These are phyloP conservation scores for Diachasma alloeum DNA, from an alignment of 1,140 invertebrate genomes.

Conservation along the genomic window DNA sequence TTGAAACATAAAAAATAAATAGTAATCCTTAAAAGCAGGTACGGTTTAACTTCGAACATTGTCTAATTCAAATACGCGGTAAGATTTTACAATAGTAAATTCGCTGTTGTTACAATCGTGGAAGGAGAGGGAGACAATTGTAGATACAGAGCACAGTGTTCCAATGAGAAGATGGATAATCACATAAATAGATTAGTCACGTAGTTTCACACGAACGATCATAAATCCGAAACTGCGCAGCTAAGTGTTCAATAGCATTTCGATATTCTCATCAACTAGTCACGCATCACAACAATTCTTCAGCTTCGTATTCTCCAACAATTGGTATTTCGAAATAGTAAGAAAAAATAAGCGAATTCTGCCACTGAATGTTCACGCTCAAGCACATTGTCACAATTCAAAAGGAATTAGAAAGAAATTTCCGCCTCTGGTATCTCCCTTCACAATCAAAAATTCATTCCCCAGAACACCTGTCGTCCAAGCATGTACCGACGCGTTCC, in stretches of 20 bases:
- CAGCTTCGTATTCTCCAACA: background rate
- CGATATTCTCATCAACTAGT: background rate
- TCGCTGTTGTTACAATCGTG: background rate
- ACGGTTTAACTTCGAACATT: constrained; percentile 52
- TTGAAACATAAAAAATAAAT: constrained; percentile 53
- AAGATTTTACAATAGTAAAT: background rate
- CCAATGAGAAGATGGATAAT: background rate
- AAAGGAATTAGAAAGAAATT: background rate
- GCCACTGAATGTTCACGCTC: background rate
- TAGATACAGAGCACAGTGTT: background rate
- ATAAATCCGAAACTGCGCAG: background rate
- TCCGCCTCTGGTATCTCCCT: background rate
- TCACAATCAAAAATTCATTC: too few species aligned
- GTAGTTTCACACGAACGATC: background rate
- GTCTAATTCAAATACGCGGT: background rate
- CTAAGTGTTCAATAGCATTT: background rate
- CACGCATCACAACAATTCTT: background rate
- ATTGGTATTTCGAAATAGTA: background rate
- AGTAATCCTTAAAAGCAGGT: constrained; percentile 61
- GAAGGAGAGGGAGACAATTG: background rate
- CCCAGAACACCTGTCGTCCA: too few species aligned
- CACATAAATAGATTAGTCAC: constrained; percentile 25
- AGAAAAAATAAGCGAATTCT: background rate
- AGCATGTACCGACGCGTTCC: too few species aligned
- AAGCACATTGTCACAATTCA: background rate